Base-by-base conservation (phyloP, 2,888 invertebrate genomes). In the Philereme vetulata region DNA sequence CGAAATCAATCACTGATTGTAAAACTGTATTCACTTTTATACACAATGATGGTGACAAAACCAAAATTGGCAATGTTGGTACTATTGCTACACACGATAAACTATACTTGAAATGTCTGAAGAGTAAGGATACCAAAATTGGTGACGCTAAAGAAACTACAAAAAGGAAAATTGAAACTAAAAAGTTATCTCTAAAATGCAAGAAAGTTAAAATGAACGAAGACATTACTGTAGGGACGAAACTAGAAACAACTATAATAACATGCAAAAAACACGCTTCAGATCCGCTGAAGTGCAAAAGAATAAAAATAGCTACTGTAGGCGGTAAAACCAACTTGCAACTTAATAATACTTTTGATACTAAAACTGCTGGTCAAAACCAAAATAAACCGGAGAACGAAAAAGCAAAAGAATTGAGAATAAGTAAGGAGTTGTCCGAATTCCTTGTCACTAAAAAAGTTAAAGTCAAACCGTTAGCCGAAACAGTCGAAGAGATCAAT, bases 1-100 rank as follows among this genome's bases (percentile, higher is more conserved):
- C 40, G 34, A 50, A 48, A 58, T 42, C 50, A n/a, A 33, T 6
- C 32, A 7, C 11, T 32, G 42, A 52, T 21, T 40, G 11, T 40
- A 46, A 51, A n/a, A 9, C 11, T 11, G 44, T 44, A 9, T 53
- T 38, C 21, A 21, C 35, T 11, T 34, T 34, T 33, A 57, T 46
- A n/a, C 46, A 43, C 35, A 46, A 46, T 6, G 34, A 42, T 40
- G 46, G 51, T 36, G 49, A 44, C n/a, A 51, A 56, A 50, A 58
- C 52, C 48, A 56, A 61, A 55, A 60, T 60, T 35, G 62, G 56
- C 58, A 56, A 63, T 55, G 44, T 49, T 46, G 57, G 51, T 10
- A 51, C 36, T 11, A 33, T 44, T 21, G 49, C 11, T n/a, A 51
- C 44, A 0, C 4, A 4, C 0, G 33, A 46, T 7, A 53, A 43